Conservation (phyloP, 2,888 invertebrate genomes). For the Ceriagrion tenellum region DNA sequence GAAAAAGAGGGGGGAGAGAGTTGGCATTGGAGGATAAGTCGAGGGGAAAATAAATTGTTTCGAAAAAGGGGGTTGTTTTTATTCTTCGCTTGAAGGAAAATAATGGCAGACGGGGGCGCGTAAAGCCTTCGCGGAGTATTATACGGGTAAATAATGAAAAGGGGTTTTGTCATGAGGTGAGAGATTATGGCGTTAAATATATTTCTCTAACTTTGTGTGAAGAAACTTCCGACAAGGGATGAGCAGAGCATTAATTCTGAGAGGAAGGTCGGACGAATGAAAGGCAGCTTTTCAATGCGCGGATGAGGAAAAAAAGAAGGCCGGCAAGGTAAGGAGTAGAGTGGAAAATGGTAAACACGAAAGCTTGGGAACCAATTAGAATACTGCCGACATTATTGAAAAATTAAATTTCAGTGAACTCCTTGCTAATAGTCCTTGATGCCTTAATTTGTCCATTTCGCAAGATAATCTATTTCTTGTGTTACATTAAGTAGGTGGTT, state of each 20-base stretch:
- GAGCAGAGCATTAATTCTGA: not conserved
- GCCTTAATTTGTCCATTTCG: too few relatives aligned
- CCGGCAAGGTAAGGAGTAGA: too few relatives aligned
- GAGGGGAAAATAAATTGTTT: not conserved
- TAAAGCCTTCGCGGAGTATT: not conserved
- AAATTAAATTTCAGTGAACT: too few relatives aligned
- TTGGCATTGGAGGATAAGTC: not conserved
- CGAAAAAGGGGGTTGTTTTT: not conserved
- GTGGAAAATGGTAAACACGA: not conserved
- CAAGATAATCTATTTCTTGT: too few relatives aligned
- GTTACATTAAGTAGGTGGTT: too few relatives aligned
- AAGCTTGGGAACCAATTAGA: not conserved
- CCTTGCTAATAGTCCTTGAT: too few relatives aligned
- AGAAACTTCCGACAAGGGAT: not conserved
- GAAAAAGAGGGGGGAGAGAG: too few relatives aligned
- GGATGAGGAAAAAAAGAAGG: not conserved
- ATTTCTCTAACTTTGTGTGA: not conserved
- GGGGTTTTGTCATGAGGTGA: not conserved
- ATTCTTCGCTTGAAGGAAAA: not conserved
- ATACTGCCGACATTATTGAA: not conserved
- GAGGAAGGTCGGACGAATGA: not conserved
- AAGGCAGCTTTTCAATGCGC: not conserved
- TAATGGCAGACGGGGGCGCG: not conserved
- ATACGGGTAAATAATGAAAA: not conserved
- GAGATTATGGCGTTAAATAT: not conserved